Evolutionary conservation across 2,797 vertebrate species (phyloP), one percentile per base, ranked within the genome.

Genomic region (Trichosurus vulpecula): DNA sequence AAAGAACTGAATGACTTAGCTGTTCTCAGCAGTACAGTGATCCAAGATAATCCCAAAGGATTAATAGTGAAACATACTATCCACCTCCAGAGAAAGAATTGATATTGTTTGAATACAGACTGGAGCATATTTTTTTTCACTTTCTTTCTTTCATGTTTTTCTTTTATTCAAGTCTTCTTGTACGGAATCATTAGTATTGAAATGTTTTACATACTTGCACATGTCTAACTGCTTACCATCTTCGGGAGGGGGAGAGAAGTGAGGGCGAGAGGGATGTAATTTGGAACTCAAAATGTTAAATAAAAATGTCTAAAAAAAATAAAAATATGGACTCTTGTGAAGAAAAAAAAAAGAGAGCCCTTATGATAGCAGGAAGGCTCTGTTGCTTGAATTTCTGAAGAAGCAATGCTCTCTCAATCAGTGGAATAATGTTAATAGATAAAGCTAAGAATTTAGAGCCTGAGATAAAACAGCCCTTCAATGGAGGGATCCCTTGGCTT

Each of bases 301-400:
- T 66, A 66, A 61, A 61, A 35, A 35, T 61, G 31, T 35, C 61
- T 14, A 13, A n/a, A 31, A 61, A n/a, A 35, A 57, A 57, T 57
- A 29, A 57, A 57, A 57, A 57, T 57, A 41, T 41, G 31, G 16
- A 1, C 35, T 41, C 61, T 74, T 74, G 14, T n/a, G 35, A n/a
- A 31, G 35, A 22, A 66, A 35, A 66, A 74, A 74, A 13, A n/a
- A n/a, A 8, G 4, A 81, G 30, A 10, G 41, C 19, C 12, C 41
- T 51, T 25, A 47, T 47, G 31, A 96, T 30, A 96, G 19, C 61
- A 14, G 55, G 55, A 90, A 0, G 91, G 31, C 14, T 66, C 87
- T 95, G 56, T 91, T 95, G 93, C 92, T 95, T 92, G 95, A 92
- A 94, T 96, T 96, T 95, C 91, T 96, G 27, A 94, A 95, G 91